phyloP scores from a whole-genome alignment of 2,113 vertebrate species.

The Tragulus kanchil region DNA sequence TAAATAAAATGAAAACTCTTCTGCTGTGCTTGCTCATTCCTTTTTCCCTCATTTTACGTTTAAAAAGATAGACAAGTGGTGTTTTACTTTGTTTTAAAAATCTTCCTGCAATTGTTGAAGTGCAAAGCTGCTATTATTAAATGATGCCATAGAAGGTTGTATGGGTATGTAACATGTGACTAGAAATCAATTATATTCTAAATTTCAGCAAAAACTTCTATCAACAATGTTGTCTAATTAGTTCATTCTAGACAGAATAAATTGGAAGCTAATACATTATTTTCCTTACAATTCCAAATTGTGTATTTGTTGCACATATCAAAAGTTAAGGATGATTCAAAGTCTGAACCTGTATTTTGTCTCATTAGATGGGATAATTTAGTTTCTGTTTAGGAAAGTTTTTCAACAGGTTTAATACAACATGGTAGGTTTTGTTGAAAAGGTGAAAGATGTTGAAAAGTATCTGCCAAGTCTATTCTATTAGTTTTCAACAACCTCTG shows the following conservation, averaged over 20 bases:
- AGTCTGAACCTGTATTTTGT: not conserved
- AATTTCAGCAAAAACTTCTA: not conserved
- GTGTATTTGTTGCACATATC: not conserved
- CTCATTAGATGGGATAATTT: not conserved
- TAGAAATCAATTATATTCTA: not conserved
- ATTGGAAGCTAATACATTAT: not conserved
- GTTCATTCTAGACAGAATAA: not conserved
- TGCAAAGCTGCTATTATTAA: not conserved
- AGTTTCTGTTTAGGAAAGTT: not conserved
- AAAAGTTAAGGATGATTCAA: not conserved
- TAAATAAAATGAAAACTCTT: constrained; percentile 46
- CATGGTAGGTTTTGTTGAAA: not conserved
- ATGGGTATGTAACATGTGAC: not conserved
- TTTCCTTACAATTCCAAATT: not conserved
- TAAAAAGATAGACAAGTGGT: not conserved
- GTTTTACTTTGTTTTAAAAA: constrained; percentile 42
- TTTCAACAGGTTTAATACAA: not conserved
- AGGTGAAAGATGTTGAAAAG: not conserved
- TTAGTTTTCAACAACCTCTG: not conserved
- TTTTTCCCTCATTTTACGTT: not conserved
- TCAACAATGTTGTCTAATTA: not conserved
- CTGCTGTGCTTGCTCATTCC: not conserved
- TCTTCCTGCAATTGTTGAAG: not conserved
- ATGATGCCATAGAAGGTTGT: not conserved
- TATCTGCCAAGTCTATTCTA: not conserved